Percentiles rank a stretch among this genome's conserved stretches.
These are phyloP conservation scores for Neotoxoptera formosana DNA, from an alignment of 1,140 invertebrate genomes.

Conservation along the genomic window DNA sequence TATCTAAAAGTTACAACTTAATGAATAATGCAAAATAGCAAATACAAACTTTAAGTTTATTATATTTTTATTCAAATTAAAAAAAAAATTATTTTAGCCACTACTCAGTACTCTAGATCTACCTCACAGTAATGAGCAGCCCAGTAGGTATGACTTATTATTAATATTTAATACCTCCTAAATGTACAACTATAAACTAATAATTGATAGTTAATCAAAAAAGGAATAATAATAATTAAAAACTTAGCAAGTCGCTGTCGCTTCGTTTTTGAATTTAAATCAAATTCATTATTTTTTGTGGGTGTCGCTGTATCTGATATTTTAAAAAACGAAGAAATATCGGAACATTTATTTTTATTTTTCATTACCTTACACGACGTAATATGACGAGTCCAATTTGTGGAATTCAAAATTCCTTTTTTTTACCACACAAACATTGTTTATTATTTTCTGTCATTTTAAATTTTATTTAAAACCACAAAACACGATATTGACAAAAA, in stretches of 20 bases:
- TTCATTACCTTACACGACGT: background rate
- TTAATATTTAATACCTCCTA: too few relatives aligned
- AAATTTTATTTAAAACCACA: background rate
- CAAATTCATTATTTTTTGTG: background rate
- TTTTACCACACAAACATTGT: background rate
- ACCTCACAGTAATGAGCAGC: too few relatives aligned
- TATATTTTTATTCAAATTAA: too few relatives aligned
- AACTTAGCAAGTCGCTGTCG: background rate
- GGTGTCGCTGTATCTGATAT: background rate
- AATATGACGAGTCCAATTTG: background rate
- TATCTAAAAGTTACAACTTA: too few relatives aligned
- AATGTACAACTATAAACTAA: too few relatives aligned
- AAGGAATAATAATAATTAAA: background rate
- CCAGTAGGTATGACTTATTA: too few relatives aligned
- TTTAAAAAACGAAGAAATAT: conserved; percentile 2
- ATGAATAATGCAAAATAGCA: too few relatives aligned
- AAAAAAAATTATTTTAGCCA: too few relatives aligned
- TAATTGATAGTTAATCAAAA: too few relatives aligned
- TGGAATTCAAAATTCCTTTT: background rate
- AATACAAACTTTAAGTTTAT: too few relatives aligned
- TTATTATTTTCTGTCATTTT: background rate
- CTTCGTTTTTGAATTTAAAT: background rate
- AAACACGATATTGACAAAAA: background rate
- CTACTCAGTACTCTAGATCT: too few relatives aligned
- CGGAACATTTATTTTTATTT: background rate